Conservation (phyloP, 2,113 vertebrate genomes). For the Nematolebias whitei region DNA sequence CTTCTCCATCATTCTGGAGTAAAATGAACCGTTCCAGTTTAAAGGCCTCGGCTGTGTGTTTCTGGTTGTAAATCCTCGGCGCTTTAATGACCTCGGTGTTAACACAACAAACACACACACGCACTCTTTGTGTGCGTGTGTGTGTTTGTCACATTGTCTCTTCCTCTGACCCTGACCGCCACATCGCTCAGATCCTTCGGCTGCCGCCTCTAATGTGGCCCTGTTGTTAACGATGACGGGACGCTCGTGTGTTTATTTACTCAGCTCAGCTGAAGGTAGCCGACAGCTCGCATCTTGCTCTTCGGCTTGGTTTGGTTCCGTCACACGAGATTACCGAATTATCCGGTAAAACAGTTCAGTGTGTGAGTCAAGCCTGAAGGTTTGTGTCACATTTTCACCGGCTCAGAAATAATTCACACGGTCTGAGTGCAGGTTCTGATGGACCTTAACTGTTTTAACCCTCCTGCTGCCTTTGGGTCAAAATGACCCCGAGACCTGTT, state of each 20-base stretch:
- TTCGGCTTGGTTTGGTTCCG: not conserved
- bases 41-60: conserved; percentile 25
- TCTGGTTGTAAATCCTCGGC: conserved; percentile 45
- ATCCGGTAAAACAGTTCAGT: no score
- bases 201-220: conserved; percentile 40
- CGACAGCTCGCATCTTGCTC: conserved; percentile 10
- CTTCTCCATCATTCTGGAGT: no score
- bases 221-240: conserved; percentile 40
- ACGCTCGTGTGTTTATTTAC: not conserved
- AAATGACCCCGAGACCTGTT: no score
- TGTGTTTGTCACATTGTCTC: conserved; percentile 46
- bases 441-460: no score
- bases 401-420: no score
- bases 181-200: conserved; percentile 32
- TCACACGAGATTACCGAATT: conserved; percentile 69
- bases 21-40: no score
- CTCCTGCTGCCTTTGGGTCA: no score
- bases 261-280: conserved; percentile 1
- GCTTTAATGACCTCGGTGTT: conserved; percentile 28
- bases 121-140: conserved; percentile 35
- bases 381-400: conserved; percentile 63
- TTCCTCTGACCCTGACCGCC: conserved; percentile 27
- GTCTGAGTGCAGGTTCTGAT: no score
- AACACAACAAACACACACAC: conserved; percentile 20
- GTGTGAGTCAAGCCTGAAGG: conserved; percentile 60